These are phyloP conservation scores for Frieseomelitta varia DNA, from an alignment of 1,140 invertebrate species.

Conservation along the genomic window DNA sequence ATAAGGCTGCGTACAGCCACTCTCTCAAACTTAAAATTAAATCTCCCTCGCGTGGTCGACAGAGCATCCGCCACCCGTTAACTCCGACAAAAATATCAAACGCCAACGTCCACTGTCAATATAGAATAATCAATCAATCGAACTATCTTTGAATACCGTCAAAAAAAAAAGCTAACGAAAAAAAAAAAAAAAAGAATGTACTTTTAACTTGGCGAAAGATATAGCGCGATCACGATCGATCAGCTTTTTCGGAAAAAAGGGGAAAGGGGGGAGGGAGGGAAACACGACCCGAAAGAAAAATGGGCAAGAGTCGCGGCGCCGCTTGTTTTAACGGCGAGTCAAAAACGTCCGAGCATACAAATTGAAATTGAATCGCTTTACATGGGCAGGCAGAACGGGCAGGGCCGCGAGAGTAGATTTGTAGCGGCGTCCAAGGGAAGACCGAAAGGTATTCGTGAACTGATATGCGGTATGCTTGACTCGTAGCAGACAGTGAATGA, in stretches of 20 bases:
- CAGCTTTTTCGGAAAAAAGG: neutral
- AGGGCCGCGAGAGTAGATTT: constrained; percentile 48
- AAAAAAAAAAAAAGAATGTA: neutral
- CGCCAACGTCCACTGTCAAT: neutral
- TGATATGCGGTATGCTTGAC: constrained; percentile 64
- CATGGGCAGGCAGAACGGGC: constrained; percentile 1
- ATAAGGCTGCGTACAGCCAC: too few relatives aligned
- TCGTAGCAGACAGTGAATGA: constrained; percentile 66
- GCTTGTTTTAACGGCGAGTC: constrained; percentile 1
- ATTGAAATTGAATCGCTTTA: constrained; percentile 49
- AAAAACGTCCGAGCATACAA: constrained; percentile 24
- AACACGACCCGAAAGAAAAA: constrained; percentile 6
- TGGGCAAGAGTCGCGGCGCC: neutral
- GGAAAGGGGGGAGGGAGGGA: too few relatives aligned
- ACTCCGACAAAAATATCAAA: neutral
- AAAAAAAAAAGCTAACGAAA: neutral
- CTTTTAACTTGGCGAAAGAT: neutral
- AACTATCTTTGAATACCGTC: neutral
- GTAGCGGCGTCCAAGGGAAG: constrained; percentile 54
- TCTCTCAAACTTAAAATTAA: too few relatives aligned
- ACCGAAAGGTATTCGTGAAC: constrained; percentile 60
- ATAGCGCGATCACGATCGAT: neutral
- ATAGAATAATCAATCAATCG: neutral
- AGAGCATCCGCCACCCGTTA: neutral
- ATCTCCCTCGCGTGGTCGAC: too few relatives aligned